Base-by-base conservation (phyloP, 2,888 invertebrate genomes). In the Melanotus villosus region DNA sequence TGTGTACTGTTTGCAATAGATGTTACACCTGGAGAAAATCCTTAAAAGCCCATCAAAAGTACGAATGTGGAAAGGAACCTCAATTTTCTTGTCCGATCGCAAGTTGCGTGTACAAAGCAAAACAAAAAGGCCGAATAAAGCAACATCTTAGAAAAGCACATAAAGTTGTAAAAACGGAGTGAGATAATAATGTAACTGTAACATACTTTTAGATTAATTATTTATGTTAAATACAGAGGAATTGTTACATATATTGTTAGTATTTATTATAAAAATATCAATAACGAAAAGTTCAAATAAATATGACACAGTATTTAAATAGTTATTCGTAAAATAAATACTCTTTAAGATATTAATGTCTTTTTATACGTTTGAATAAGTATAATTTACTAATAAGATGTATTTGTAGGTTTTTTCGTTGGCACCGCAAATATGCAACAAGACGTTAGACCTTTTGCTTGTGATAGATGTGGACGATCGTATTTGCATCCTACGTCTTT, bases 381-480 rank as follows among this genome's bases (percentile, higher is more conserved):
- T 26, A 26, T 26, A 26, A 26, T 5, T 26, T 26, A 7, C 7
- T 26, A 26, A 26, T 7, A 26, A 7, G 5, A 5, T 26, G 7
- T 38, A 38, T 38, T 38, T 38, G 4, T 38, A 6, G n/a, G 6
- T 6, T 4, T 6, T 14, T 38, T 38, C 14, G 3, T 14, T 14
- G 6, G 38, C n/a, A 4, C 6, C 14, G 3, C n/a, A n/a, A 12
- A 12, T 38, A n/a, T 14, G 4, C 4, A 6, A 14, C 38, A 10
- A 6, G 10, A 10, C 10, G 38, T 6, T 12, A 38, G n/a, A 14
- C n/a, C 14, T 10, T 77, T 68, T 73, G 68, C 71, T 58, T 74
- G 72, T 56, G 71, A 63, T 62, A 75, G 30, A 54, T 79, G 73
- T 57, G 43, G 59, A 65, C 73, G 63, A 70, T 71, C 59, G 12